Base-by-base conservation (phyloP, 2,113 vertebrate species). In the Carassius gibelio region DNA sequence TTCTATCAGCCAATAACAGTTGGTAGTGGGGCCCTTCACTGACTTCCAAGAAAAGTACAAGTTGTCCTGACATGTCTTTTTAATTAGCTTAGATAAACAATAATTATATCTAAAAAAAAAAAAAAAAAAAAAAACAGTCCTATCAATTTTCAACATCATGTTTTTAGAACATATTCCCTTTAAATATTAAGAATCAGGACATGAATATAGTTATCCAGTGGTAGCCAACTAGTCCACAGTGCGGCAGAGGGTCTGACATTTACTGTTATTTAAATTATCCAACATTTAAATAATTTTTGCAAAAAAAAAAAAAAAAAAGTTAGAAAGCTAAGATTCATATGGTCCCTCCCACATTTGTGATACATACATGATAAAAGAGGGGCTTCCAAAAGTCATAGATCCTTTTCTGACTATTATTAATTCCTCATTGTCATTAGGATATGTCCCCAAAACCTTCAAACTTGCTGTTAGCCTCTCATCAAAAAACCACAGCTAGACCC, bases 1-100 rank as follows among this genome's bases (percentile, higher is more conserved):
- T 48, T 52, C 3, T 34, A 50, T 21, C 26, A 80, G 42, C 42
- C 62, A 69, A 48, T 48, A 80, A 80, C 78, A 80, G 59, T 30
- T 36, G 8, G 36, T 61, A 8, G 19, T 15, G 10, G 11, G 45
- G 77, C 38, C 13, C 52, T 55, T 48, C n/a, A 48, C 14, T 80
- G 59, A 69, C 26, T 50, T 81, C 21, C 6, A 66, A 38, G n/a
- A 81, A 81, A 45, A 50, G 1, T 19, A 38, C 21, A n/a, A 15
- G 14, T 34, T 3, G 2, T 45, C 36, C 21, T 10, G 0, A 81
- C 62, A 3, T 64, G 36, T 23, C 21, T 17, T 48, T 45, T 64
- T 15, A 48, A 8, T 64, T 80, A 26, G 48, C 36, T 45, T 45
- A 42, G 11, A n/a, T 15, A 62, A 8, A 36, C 19, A 10, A 11